Evolutionary conservation across 2,888 invertebrate species (phyloP).

Genomic region (Tanypteryx hageni): DNA sequence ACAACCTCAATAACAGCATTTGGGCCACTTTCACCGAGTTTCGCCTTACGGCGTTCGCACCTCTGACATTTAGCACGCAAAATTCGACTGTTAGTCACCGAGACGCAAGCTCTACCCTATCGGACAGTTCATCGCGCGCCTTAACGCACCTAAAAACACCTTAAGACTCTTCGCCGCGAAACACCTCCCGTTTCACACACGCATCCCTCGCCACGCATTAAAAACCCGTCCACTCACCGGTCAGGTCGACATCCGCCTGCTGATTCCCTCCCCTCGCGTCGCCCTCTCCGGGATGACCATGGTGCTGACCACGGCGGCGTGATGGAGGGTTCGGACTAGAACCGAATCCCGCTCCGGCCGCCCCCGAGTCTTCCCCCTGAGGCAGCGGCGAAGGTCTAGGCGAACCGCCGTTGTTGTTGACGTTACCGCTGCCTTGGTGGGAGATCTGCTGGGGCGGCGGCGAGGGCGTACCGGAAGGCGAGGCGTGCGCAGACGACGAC

Average conservation of each 20-base stretch:
- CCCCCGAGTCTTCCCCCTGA: slow-evolving; percentile 15
- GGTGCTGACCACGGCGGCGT: slow-evolving; percentile 25
- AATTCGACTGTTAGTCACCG: too few relatives aligned
- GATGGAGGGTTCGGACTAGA: slow-evolving; percentile 1
- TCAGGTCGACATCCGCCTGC: slow-evolving; percentile 43
- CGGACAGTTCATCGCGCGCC: too few relatives aligned
- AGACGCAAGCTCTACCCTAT: too few relatives aligned
- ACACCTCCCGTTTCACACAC: too few relatives aligned
- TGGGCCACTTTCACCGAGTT: too few relatives aligned
- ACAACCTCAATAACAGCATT: too few relatives aligned
- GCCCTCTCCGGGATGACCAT: neutral
- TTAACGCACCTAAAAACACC: too few relatives aligned
- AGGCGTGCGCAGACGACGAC: slow-evolving; percentile 57
- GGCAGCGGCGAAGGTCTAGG: slow-evolving; percentile 31
- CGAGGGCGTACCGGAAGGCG: slow-evolving; percentile 36
- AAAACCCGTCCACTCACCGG: neutral
- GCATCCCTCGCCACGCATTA: too few relatives aligned
- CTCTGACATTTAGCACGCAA: too few relatives aligned
- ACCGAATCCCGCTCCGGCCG: slow-evolving; percentile 18
- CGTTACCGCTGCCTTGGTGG: neutral
- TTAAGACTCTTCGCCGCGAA: too few relatives aligned
- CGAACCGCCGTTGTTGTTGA: neutral
- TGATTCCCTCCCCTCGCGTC: slow-evolving; percentile 1
- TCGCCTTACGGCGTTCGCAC: too few relatives aligned
- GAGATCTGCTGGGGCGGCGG: slow-evolving; percentile 61